Evolutionary conservation across 2,113 vertebrate genomes (phyloP).

Genomic region (Platycercus adscitus): DNA sequence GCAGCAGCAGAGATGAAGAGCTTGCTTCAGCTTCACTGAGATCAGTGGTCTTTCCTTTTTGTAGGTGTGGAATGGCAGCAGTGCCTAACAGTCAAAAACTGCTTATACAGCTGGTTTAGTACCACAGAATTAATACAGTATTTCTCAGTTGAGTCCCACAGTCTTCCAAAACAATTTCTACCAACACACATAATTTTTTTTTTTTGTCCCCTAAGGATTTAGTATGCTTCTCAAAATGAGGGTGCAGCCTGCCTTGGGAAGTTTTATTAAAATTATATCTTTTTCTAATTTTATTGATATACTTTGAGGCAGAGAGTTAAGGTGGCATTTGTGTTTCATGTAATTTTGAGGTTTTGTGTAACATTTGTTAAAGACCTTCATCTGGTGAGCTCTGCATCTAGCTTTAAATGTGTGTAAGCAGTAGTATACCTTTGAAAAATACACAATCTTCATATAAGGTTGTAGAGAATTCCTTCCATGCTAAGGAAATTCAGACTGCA

Average conservation of each 20-base stretch:
- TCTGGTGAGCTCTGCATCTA: background rate
- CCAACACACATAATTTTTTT: background rate
- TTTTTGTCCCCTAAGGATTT: background rate
- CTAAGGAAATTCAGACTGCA: background rate
- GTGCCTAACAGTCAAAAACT: background rate
- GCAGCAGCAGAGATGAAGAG: background rate
- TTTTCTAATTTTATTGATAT: background rate
- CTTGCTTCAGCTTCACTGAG: background rate
- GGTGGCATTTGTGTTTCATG: background rate
- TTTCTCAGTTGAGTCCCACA: background rate
- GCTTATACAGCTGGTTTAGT: background rate
- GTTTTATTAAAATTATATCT: background rate
- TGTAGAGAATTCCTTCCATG: background rate
- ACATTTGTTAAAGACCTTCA: background rate
- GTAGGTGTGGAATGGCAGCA: background rate
- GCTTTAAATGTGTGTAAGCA: background rate
- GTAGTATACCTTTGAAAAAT: background rate
- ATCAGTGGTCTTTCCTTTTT: background rate
- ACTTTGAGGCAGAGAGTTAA: background rate
- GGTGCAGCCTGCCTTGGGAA: background rate
- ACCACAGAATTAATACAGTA: background rate
- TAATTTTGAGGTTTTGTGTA: background rate
- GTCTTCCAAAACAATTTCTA: background rate
- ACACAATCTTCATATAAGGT: background rate
- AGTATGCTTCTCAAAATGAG: background rate